Conservation (phyloP, 2,113 vertebrate genomes). For the Regulus satrapa region DNA sequence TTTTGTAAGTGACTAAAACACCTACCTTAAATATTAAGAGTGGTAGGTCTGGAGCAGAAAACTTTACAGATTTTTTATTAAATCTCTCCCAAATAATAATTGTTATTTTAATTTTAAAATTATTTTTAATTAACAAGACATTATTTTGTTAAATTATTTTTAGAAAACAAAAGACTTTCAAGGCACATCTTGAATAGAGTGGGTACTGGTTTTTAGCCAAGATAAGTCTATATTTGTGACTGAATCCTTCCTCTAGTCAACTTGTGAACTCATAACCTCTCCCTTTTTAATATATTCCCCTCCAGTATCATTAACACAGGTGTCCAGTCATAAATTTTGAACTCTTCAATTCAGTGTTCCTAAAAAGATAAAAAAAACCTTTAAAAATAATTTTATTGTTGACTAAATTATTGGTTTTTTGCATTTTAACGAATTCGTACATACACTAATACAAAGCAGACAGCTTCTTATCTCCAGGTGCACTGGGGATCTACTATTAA, state of each 20-base stretch:
- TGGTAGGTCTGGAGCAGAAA: neutral
- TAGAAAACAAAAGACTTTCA: neutral
- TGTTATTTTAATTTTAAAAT: no score
- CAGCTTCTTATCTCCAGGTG: neutral
- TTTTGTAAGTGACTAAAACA: neutral
- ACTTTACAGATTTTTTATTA: neutral
- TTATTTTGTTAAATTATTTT: no score
- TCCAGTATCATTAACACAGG: neutral
- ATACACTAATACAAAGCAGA: neutral
- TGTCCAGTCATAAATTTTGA: neutral
- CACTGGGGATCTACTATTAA: neutral
- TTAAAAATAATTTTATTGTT: neutral
- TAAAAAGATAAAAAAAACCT: neutral
- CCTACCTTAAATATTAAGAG: neutral
- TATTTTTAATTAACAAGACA: no score
- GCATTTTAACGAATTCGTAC: conserved; percentile 27
- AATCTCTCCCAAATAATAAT: neutral
- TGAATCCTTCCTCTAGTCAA: neutral
- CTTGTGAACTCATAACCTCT: neutral
- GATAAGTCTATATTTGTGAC: neutral
- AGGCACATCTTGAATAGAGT: neutral
- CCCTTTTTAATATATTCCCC: neutral
- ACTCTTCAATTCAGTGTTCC: neutral
- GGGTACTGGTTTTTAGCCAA: neutral
- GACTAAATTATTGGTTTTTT: conserved; percentile 38